These are phyloP conservation scores for Pyrrhosoma nymphula DNA, from an alignment of 2,888 invertebrate species.

Conservation along the genomic window DNA sequence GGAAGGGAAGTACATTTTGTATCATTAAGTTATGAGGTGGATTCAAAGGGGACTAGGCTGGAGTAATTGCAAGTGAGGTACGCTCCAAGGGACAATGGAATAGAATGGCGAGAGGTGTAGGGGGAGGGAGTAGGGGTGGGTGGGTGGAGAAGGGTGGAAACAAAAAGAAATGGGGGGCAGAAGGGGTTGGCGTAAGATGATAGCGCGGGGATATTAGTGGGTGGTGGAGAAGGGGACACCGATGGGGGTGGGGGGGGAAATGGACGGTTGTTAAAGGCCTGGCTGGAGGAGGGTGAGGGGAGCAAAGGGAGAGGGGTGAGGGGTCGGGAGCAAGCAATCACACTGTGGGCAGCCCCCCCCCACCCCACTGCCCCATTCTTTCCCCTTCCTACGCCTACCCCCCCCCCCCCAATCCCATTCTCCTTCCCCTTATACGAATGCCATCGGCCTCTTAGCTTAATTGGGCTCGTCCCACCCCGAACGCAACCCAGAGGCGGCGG, in stretches of 20 bases:
- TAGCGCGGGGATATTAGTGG: conserved; percentile 19
- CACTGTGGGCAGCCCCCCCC: conserved; percentile 6
- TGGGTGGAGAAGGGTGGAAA: not conserved
- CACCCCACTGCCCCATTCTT: not conserved
- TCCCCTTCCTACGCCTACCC: not conserved
- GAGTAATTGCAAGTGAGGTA: not conserved
- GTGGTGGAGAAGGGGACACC: not conserved
- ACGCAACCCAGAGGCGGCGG: conserved; percentile 34
- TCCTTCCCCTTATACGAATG: not conserved
- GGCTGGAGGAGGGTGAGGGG: no score
- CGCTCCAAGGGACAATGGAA: not conserved
- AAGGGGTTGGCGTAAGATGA: not conserved
- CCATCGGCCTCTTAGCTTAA: conserved; percentile 62
- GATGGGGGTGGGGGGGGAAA: not conserved
- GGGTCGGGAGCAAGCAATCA: conserved; percentile 27
- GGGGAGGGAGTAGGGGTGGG: no score
- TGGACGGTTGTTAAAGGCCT: no score
- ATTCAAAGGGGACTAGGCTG: not conserved
- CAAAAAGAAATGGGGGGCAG: not conserved
- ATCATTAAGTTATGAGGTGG: not conserved
- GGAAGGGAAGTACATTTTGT: not conserved
- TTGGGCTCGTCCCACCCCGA: conserved; percentile 35
- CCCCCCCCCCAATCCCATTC: not conserved
- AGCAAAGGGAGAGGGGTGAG: not conserved
- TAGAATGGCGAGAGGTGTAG: not conserved